A percentile compares a stretch with the other conserved stretches of the same genome.
These are phyloP conservation scores for Aleadryas rufinucha DNA, from an alignment of 2,113 vertebrate genomes.

Conservation along the genomic window DNA sequence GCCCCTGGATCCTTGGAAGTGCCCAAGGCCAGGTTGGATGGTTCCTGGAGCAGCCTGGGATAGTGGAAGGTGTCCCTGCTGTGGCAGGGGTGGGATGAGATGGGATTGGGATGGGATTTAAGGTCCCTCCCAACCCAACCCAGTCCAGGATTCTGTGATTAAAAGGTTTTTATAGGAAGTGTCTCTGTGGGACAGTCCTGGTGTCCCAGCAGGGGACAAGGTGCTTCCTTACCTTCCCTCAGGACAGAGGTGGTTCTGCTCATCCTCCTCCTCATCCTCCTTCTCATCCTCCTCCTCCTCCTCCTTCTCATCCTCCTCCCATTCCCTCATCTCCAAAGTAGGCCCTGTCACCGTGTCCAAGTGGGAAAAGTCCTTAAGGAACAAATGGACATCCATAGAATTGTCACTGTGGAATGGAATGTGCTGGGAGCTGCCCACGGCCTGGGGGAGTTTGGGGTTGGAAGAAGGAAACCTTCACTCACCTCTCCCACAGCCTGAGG, in stretches of 20 bases:
- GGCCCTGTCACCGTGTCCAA: not conserved
- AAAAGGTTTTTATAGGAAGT: not conserved
- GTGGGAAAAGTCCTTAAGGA: not conserved
- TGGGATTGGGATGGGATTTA: rapidly evolving
- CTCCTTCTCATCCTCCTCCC: not conserved
- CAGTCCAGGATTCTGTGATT: not conserved
- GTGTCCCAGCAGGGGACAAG: not conserved
- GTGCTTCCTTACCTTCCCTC: not conserved
- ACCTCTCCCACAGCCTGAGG: not conserved
- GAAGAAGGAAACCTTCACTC: not conserved
- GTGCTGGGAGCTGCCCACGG: not conserved
- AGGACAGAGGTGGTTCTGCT: rapidly evolving
- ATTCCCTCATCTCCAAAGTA: not conserved
- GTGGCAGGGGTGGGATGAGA: not conserved
- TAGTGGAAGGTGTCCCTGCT: not conserved
- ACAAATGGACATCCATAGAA: rapidly evolving
- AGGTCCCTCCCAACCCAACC: not conserved
- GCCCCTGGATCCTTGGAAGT: not conserved
- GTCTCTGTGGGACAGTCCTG: not conserved
- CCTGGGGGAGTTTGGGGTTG: rapidly evolving
- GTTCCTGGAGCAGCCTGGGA: not conserved
- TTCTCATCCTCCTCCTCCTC: not conserved
- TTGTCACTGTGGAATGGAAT: rapidly evolving
- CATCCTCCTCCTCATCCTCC: not conserved
- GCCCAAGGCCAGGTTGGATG: not conserved